Evolutionary conservation across 2,797 vertebrate genomes (phyloP), one percentile per base, ranked within the genome.

Genomic region (Siniperca scherzeri): DNA sequence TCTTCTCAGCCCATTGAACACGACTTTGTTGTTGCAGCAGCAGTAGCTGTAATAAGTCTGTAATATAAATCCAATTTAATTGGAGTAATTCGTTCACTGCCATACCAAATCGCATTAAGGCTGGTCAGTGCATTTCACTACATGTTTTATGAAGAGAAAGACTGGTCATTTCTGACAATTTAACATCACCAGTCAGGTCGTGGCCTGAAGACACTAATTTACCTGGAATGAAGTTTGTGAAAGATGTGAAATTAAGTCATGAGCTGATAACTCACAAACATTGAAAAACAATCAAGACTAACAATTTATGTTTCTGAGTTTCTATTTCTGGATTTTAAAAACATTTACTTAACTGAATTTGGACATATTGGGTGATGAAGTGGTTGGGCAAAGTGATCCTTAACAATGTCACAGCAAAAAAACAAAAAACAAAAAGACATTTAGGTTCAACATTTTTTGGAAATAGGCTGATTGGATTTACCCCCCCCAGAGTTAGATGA

Each of bases 61-160:
- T 44, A 68, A 75, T 57, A 70, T 27, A 70, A 86, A 86, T 83
- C 82, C 59, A 65, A 19, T 83, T 66, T 84, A 74, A 89, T 73
- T 64, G 53, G 67, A 60, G 55, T 56, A 59, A 84, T 75, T 80
- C 62, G 70, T 65, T 65, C 69, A 52, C 69, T 38, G 62, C 40
- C 16, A 36, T 8, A 56, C 22, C 7, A 59, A 74, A 84, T 77
- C 64, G 14, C 61, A 82, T 86, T 74, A 81, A n/a, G 30, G 22
- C 46, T 7, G 70, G 16, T 70, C 40, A 42, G 56, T 62, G 77
- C 17, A 10, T 38, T 70, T 17, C 30, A n/a, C 46, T 17, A 1
- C 30, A 3, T 7, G 33, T 50, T 55, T 33, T 19, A 33, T n/a
- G n/a, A 53, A 42, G 61, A 44, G 6, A 21, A 13, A n/a, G 6